Evolutionary conservation across 2,888 invertebrate genomes (phyloP).

Genomic region (Lysandra coridon): DNA sequence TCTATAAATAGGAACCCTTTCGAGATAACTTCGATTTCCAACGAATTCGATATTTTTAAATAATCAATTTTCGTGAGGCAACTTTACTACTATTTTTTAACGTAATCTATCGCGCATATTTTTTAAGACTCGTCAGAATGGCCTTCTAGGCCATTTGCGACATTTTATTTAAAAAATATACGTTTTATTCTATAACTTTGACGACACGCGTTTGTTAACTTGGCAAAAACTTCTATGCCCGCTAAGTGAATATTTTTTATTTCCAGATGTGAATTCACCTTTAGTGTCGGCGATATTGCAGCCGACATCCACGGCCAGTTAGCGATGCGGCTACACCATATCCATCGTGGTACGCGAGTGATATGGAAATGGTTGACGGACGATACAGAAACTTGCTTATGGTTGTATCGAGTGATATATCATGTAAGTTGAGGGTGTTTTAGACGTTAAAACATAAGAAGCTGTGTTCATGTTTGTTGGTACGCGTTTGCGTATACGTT

Average conservation of each 20-base stretch:
- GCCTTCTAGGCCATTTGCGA: too few relatives aligned
- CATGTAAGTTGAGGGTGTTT: background rate
- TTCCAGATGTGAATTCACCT: constrained; percentile 71
- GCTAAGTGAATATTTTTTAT: background rate
- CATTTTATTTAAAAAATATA: too few relatives aligned
- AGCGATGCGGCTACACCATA: constrained; percentile 70
- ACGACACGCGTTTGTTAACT: background rate
- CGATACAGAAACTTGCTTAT: background rate
- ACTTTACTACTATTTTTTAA: too few relatives aligned
- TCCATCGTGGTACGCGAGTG: constrained; percentile 65
- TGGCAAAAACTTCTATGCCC: background rate
- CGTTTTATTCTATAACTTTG: background rate
- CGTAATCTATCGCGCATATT: too few relatives aligned
- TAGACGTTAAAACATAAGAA: background rate
- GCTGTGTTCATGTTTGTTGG: constrained; percentile 24
- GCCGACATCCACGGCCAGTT: constrained; percentile 77
- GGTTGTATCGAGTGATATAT: constrained; percentile 13
- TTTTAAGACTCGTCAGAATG: too few relatives aligned
- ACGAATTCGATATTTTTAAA: too few relatives aligned
- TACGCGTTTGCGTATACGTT: background rate
- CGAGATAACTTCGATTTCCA: too few relatives aligned
- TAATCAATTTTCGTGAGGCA: too few relatives aligned
- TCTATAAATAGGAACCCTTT: too few relatives aligned
- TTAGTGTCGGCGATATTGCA: constrained; percentile 65
- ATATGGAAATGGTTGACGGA: constrained; percentile 29